Base-by-base conservation (phyloP, 2,888 invertebrate species). In the Isotomurus palustris region DNA sequence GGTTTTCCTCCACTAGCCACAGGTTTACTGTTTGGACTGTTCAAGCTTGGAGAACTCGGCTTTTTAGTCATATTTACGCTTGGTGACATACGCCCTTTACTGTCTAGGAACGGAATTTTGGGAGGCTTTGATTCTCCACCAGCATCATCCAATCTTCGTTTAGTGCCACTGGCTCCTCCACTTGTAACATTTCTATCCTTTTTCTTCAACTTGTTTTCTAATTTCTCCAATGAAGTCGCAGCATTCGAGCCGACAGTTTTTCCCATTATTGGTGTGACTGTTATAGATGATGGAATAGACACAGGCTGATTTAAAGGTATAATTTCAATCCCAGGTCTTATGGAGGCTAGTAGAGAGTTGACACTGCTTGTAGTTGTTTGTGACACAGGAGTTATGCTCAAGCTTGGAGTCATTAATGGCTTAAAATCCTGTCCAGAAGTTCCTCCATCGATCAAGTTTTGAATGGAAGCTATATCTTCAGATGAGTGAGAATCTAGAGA, bases 301-400 rank as follows among this genome's bases (percentile, higher is more conserved):
- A 85, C 79, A 4, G 83, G 82, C 38, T 84, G 83, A 77, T 14
- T 85, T 79, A 60, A 88, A 0, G 91, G 90, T 71, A 91, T 88
- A 48, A 91, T 88, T 76, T 92, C 91, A 62, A 91, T 89, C 2
- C 87, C 87, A 0, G 86, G 84, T 27, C 87, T 78, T 74, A 79
- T 79, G 17, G 78, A 78, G 22, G 80, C 77, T 32, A 85, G 73
- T 74, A 84, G 81, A 12, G 84, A 82, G 28, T 82, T 81, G 56
- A 80, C 78, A 70, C 76, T 78, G 6, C 76, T 74, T 21, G 80
- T 74, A 63, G 77, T 79, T 17, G 28, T 59, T 62, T n/a, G n/a
- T 10, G 74, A 66, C 14, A 83, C 80, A 1, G 85, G 81, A 2
- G 83, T 83, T n/a, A 84, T 81, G 69, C 82, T 82, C 22, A 84